Evolutionary conservation across 2,888 invertebrate species (phyloP), one percentile per base, ranked within the genome.

Genomic region (Andrena chrysosceles): DNA sequence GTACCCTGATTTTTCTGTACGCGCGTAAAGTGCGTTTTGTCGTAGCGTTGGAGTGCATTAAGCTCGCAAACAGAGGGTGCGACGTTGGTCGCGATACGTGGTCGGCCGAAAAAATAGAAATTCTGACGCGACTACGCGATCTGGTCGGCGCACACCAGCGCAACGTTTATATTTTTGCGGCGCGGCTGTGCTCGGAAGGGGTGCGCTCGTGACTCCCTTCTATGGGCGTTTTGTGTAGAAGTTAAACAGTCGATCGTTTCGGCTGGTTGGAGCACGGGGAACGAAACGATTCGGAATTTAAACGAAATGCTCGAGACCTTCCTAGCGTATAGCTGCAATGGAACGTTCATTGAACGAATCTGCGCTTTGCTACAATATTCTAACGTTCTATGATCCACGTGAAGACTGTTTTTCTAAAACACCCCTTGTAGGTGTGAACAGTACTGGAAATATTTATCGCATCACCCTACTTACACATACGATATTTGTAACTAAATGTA

Each of bases 11-110:
- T 84, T 83, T 84, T 83, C 49, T 63, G 73, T 0, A 33, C 33
- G 72, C 83, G 66, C 66, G 70, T 79, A 79, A 84, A 84, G 84
- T 84, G 84, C 84, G 84, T 84, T 84, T 79, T 79, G 84, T 72
- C 82, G 84, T 83, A 70, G 62, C 69, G 62, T 33, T 8, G 31
- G 67, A 63, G 77, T 81, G 72, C 81, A 83, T 83, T 81, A 83
- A 81, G 71, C 72, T 29, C 52, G 35, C 56, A 8, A 42, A 2
- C 10, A 64, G n/a, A 16, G 52, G 48, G 6, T 42, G 42, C 13
- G 42, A 13, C 42, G 42, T 16, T 13, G 16, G 42, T 13, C n/a
- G 60, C 0, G 10, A 7, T n/a, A 33, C 56, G 49, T 8, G 29
- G 8, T 20, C 0, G 29, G 13, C 8, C 33, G 33, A 79, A 48